Conservation (phyloP, 2,888 invertebrate genomes). For the Rosalia funebris region DNA sequence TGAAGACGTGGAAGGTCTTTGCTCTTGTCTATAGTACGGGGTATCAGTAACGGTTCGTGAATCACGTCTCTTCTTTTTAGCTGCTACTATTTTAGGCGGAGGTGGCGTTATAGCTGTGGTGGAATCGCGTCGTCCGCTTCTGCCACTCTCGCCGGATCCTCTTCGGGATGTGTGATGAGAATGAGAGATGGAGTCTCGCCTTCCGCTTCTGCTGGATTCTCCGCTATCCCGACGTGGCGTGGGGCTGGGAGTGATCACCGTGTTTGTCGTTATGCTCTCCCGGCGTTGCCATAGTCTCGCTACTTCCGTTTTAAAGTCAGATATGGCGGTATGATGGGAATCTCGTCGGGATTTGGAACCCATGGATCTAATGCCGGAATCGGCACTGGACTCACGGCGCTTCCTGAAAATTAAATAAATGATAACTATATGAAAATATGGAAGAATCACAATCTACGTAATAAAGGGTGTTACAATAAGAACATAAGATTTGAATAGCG, state of each 20-base stretch:
- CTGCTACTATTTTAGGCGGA: conserved; percentile 69
- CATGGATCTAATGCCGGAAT: conserved; percentile 79
- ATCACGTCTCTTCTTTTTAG: conserved; percentile 71
- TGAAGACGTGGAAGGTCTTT: conserved; percentile 77
- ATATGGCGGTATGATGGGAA: conserved; percentile 72
- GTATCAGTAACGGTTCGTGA: conserved; percentile 68
- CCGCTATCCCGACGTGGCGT: conserved; percentile 55
- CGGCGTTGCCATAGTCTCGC: conserved; percentile 76
- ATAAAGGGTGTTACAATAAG: no score
- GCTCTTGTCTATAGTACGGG: conserved; percentile 70
- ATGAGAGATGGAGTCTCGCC: conserved; percentile 74
- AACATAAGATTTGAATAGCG: no score
- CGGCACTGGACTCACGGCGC: conserved; percentile 88
- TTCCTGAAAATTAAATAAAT: conserved; percentile 65
- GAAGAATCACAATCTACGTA: no score
- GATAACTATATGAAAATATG: no score
- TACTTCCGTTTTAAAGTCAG: conserved; percentile 77
- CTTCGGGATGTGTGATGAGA: conserved; percentile 69
- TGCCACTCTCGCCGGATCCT: conserved; percentile 76
- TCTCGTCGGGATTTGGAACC: conserved; percentile 80
- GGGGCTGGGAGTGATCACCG: conserved; percentile 62
- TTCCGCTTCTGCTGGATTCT: conserved; percentile 65
- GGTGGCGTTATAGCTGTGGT: conserved; percentile 68
- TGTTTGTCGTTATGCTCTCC: conserved; percentile 69
- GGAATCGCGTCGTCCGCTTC: conserved; percentile 75